A percentile compares a stretch with the other conserved stretches of the same genome.
These are phyloP conservation scores for Cherax quadricarinatus DNA, from an alignment of 1,140 invertebrate genomes.

Conservation along the genomic window DNA sequence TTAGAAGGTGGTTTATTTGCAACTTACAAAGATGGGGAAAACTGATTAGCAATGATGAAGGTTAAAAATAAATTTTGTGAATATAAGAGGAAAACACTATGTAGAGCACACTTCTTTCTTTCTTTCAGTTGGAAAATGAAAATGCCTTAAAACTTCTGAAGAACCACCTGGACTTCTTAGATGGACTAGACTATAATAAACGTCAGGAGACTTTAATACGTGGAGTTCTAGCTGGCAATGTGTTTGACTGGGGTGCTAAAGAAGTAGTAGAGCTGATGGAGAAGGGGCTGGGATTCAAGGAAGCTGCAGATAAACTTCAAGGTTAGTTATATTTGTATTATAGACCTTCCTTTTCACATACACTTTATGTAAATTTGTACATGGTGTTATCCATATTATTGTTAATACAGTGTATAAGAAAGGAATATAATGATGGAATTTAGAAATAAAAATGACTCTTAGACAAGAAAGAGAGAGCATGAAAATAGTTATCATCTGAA, in stretches of 20 bases:
- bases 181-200: slow-evolving; percentile 79
- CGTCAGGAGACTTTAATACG: slow-evolving; percentile 80
- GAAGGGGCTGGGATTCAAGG: slow-evolving; percentile 84
- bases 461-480: no score
- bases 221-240: slow-evolving; percentile 88
- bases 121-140: slow-evolving; percentile 83
- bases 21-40: no score
- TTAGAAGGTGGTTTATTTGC: no score
- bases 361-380: not conserved
- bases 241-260: slow-evolving; percentile 98
- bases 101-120: not conserved
- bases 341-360: not conserved
- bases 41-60: no score
- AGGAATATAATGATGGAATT: no score
- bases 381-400: not conserved
- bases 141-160: slow-evolving; percentile 80
- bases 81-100: not conserved
- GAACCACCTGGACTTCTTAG: slow-evolving; percentile 79
- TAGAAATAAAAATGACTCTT: no score
- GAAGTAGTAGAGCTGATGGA: slow-evolving; percentile 89
- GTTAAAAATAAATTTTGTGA: no score
- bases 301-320: slow-evolving; percentile 64
- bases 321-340: not conserved
- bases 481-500: no score
- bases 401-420: not conserved